Base-by-base conservation (phyloP, 2,113 vertebrate genomes). In the Etheostoma cragini region DNA sequence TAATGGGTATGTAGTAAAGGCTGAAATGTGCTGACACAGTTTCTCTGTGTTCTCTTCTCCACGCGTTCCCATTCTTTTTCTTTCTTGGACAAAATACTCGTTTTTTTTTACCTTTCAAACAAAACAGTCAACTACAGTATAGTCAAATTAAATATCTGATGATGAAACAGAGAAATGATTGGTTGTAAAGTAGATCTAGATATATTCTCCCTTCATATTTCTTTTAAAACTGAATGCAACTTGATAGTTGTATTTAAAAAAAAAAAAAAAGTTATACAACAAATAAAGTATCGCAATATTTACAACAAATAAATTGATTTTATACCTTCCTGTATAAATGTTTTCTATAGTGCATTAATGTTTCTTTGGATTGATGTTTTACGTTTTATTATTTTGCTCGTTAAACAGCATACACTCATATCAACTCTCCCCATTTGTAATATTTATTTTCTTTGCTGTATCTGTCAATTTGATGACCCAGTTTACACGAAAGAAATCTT, bases 1-100 rank as follows among this genome's bases (percentile, higher is more conserved):
- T 54, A 98, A 96, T 42, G 97, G 92, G 93, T 94, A 85, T 2
- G 83, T 69, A 15, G 24, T 83, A 46, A 52, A 38, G 12, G 21
- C 6, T 8, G 10, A 46, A 30, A 35, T 60, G 45, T n/a, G 42
- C 8, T 30, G 17, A 72, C 45, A 35, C 19, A 26, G 49, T 35
- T 53, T n/a, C 11, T 53, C 52, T n/a, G 19, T 10, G n/a, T 0
- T 21, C 52, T 53, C 30, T 33, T 60, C 54, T 15, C 2, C 22
- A 26, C 13, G 4, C 3, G n/a, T 19, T 17, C 4, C 10, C 8
- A 30, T 19, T 19, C 4, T 5, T 26, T 15, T 33, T 10, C 38
- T 42, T 42, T 42, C 38, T 42, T 42, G 38, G 7, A 8, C 38
- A 11, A 11, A 42, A 42, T 42, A 42, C 38, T 42, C 8, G 38